Base-by-base conservation (phyloP, 2,797 vertebrate species). In the Ataeniobius toweri region DNA sequence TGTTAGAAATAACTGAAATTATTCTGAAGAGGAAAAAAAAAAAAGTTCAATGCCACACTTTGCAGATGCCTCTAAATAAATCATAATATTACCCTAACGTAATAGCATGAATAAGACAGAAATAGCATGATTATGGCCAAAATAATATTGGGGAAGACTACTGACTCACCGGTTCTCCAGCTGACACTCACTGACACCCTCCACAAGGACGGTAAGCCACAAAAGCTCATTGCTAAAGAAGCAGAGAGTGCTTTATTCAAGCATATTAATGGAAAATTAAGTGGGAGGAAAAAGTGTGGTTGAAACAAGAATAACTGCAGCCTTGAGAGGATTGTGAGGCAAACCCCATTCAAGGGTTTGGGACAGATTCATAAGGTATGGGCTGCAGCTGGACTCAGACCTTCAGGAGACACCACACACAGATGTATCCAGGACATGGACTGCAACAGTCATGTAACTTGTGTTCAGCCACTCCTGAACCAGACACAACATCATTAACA, bases 1-100 rank as follows among this genome's bases (percentile, higher is more conserved):
- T 28, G 77, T 81, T 63, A 36, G 59, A 80, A 74, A 75, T 79
- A 51, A 46, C 78, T 78, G 10, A 80, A 68, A 78, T 61, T 71
- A 68, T 36, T 58, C 67, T 55, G 77, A 81, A 53, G 44, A 39
- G 63, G 24, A 65, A 65, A 31, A 65, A 65, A 31, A 10, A 10
- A 24, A 56, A 10, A 2, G 0, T n/a, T 56, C 14, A 18, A 14
- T 2, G 9, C 50, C 50, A 5, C 50, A 16, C 50, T 28, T 61
- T 61, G 12, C 13, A 10, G 58, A 7, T 7, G 26, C 5, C 13
- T 26, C 14, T 31, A 61, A 50, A 14, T 50, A 14, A 50, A 50
- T 13, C 3, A 12, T 46, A 46, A 46, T 46, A 46, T 10, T 46
- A 46, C 44, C 44, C 44, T 46, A 46, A 46, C 10, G 44, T 46